Evolutionary conservation across 2,888 invertebrate genomes (phyloP).

Genomic region (Ecdyonurus torrentis): DNA sequence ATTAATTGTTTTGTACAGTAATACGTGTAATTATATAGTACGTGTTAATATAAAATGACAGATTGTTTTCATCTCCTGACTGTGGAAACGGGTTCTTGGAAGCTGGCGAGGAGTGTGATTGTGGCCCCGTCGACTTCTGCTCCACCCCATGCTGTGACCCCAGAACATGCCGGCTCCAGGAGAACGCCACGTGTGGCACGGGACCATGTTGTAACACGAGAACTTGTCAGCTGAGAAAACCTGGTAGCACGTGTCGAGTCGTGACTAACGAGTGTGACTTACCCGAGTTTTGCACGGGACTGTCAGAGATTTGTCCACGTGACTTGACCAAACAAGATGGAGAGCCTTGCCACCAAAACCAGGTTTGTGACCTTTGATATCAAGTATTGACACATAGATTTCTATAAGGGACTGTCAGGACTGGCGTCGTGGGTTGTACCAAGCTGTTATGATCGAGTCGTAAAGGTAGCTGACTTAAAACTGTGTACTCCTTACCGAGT

Average conservation of each 20-base stretch:
- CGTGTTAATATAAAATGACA: too few relatives aligned
- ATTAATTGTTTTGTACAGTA: too few relatives aligned
- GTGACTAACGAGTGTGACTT: background rate
- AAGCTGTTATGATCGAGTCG: too few relatives aligned
- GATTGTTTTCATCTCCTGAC: background rate
- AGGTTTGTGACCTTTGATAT: too few relatives aligned
- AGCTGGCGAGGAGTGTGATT: background rate
- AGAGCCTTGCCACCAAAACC: too few relatives aligned
- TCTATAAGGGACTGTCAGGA: too few relatives aligned
- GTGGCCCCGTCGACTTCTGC: background rate
- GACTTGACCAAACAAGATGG: background rate
- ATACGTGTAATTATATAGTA: too few relatives aligned
- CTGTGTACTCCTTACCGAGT: too few relatives aligned
- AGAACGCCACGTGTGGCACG: background rate
- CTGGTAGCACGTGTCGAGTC: background rate
- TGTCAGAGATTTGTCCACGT: background rate
- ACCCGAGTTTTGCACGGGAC: background rate
- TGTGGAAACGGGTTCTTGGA: background rate
- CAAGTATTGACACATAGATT: too few relatives aligned
- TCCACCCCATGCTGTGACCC: background rate
- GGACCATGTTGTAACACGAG: background rate
- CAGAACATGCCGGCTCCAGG: background rate
- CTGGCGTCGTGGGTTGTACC: too few relatives aligned
- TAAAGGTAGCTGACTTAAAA: too few relatives aligned
- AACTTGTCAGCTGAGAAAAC: background rate